phyloP scores from a whole-genome alignment of 1,140 invertebrate genomes.

The Eupristina koningsbergeri region DNA sequence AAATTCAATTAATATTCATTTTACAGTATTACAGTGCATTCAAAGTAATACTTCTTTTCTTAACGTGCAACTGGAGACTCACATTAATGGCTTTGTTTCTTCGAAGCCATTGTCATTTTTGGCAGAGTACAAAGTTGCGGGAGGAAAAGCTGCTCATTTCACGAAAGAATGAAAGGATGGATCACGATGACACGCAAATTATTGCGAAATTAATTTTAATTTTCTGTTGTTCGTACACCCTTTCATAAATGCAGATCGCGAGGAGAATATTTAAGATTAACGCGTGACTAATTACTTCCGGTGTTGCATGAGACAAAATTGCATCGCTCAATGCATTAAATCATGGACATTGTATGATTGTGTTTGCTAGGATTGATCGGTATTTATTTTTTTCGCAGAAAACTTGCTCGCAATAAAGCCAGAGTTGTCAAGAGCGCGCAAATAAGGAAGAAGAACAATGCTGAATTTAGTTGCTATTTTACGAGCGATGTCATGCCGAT shows the following conservation, averaged over 20 bases:
- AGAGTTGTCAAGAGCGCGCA: neutral
- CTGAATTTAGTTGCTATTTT: neutral
- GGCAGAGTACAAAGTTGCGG: neutral
- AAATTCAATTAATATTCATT: too few relatives aligned
- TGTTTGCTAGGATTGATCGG: neutral
- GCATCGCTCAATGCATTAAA: slow-evolving; percentile 15
- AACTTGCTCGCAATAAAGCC: neutral
- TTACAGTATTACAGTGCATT: neutral
- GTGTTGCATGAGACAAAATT: slow-evolving; percentile 8
- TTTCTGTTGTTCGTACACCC: neutral
- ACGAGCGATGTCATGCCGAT: neutral
- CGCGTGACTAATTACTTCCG: slow-evolving; percentile 49
- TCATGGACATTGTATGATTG: neutral
- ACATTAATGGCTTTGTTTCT: neutral
- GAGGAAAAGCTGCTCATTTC: neutral
- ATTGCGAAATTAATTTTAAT: slow-evolving; percentile 16
- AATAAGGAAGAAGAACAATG: neutral
- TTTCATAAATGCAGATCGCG: neutral
- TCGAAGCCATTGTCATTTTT: slow-evolving; percentile 3
- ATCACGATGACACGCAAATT: neutral
- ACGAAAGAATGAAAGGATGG: neutral
- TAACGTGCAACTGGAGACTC: neutral
- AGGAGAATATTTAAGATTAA: slow-evolving; percentile 13
- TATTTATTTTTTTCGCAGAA: neutral
- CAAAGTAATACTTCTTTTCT: neutral